Evolutionary conservation across 2,888 invertebrate genomes (phyloP), one percentile per base, ranked within the genome.

Genomic region (Dione vanillae): DNA sequence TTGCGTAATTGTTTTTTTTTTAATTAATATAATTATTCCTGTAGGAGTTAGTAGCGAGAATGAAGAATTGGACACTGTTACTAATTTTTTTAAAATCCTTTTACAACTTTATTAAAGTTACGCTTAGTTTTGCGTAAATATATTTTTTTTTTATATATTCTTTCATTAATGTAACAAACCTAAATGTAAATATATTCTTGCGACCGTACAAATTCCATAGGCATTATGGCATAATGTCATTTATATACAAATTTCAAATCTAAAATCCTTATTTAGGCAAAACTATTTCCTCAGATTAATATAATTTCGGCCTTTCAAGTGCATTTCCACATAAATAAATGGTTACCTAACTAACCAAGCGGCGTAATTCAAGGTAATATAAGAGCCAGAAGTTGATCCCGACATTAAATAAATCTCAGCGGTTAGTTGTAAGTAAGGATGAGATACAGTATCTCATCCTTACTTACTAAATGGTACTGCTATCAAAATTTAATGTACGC

Each of bases 401-500:
- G 70, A 73, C 70, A 66, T 67, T 71, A 73, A 65, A 75, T 75
- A 73, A 71, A 75, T 73, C 74, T 71, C 62, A 65, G 52, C 54
- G 59, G 74, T 71, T 72, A 67, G 71, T 64, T 69, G 71, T 69
- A 71, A 73, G 71, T 75, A 75, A 75, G 71, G 74, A 73, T 66
- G 54, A 70, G 45, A 66, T 54, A 67, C 66, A 27, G 61, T 51
- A n/a, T n/a, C n/a, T n/a, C n/a, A n/a, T n/a, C n/a, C n/a, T n/a
- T n/a, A n/a, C n/a, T n/a, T 40, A 54, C 45, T 45, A 52, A 45
- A 51, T 45, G 35, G 20, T 61, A 20, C 43, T 54, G 51, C 54
- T 45, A 54, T 54, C 54, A 16, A 62, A 62, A 68, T 62, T 68
- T 54, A 62, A 19, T 35, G 27, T 27, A 27, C 11, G 19, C 27